Evolutionary conservation across 2,888 invertebrate species (phyloP), one percentile per base, ranked within the genome.

Genomic region (Sesamia inferens): DNA sequence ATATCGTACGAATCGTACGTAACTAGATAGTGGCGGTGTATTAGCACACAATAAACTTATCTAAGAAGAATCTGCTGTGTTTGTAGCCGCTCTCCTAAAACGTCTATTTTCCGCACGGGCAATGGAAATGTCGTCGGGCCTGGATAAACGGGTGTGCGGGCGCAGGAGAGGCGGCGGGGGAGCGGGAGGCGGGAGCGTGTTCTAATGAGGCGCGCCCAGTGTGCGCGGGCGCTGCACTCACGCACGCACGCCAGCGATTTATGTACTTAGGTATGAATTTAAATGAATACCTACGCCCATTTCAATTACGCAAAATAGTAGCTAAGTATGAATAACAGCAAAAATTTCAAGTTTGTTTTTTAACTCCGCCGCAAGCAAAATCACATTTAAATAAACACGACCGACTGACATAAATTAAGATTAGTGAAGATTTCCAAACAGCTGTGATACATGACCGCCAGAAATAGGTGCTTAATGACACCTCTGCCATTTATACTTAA

Each of bases 11-110:
- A 85, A 76, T 82, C 85, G 83, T 88, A 87, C 76, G 85, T 88
- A 86, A 88, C 88, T 88, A 90, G 90, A 88, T 89, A 89, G 89
- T 85, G 84, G 85, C 87, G 82, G 83, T 89, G 90, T 92, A 95
- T 95, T 95, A 94, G 92, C 95, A 95, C 94, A 94, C 94, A 94
- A 94, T 94, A 94, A 94, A 92, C 90, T 90, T 92, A 92, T 92
- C 92, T 90, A 79, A 82, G 88, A 92, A 90, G 92, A 92, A 94
- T 93, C 93, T 93, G 88, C 84, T 86, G 88, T 91, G 88, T 90
- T 90, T 87, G 89, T 88, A 90, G 90, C 89, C 90, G 91, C 88
- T 93, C 90, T 93, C 92, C 93, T 93, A 94, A 94, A 94, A 93
- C 89, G 93, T 94, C 92, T 94, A 94, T 94, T 94, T 93, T 92